A percentile compares a stretch with the other conserved stretches of the same genome.
phyloP scores from a whole-genome alignment of 2,113 vertebrate genomes.

The Helogale parvula region DNA sequence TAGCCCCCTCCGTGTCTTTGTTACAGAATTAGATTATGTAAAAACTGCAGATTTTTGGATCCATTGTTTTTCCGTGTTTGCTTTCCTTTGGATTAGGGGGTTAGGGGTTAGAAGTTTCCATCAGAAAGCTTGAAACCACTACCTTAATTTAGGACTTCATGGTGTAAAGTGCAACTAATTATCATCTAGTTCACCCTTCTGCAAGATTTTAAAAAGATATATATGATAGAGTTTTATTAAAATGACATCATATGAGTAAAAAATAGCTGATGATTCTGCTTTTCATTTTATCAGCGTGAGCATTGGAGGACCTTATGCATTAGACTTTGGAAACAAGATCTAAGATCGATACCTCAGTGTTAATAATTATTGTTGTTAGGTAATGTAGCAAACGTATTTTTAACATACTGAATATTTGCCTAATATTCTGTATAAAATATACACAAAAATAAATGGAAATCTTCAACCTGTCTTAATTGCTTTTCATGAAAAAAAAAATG shows the following conservation, averaged over 20 bases:
- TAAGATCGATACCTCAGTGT: neutral
- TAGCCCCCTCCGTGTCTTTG: neutral
- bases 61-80: neutral
- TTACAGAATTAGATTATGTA: neutral
- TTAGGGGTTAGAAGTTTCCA: neutral
- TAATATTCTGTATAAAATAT: neutral
- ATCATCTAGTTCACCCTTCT: neutral
- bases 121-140: neutral
- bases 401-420: neutral
- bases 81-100: neutral
- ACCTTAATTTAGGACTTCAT: neutral
- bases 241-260: neutral
- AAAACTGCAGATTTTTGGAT: neutral
- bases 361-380: neutral
- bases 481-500: constrained; percentile 9
- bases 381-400: neutral
- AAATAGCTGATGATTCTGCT: neutral
- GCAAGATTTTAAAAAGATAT: neutral
- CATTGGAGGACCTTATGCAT: neutral
- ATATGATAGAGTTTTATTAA: neutral
- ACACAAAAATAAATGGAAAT: neutral
- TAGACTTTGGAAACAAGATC: neutral
- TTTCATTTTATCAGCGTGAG: neutral
- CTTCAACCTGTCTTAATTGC: neutral
- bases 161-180: neutral